These are phyloP conservation scores for Pachycephus smyrnensis DNA, from an alignment of 2,888 invertebrate genomes.

Conservation along the genomic window DNA sequence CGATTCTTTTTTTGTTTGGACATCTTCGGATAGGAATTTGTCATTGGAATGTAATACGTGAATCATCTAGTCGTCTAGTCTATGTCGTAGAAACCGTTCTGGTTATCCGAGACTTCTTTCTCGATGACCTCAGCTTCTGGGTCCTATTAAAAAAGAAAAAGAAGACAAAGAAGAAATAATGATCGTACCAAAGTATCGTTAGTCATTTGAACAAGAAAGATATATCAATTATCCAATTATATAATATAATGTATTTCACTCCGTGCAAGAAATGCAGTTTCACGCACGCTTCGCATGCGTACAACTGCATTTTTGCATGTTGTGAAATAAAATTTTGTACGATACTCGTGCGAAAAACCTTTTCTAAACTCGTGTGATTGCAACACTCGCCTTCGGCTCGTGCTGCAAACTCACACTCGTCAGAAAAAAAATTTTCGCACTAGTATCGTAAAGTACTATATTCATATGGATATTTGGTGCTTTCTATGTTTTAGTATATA, in stretches of 20 bases:
- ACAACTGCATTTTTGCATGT: too few relatives aligned
- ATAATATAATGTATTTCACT: not conserved
- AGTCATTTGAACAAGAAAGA: not conserved
- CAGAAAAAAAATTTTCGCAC: too few relatives aligned
- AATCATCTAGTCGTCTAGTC: not conserved
- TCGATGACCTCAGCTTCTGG: conserved; percentile 14
- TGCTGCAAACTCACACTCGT: too few relatives aligned
- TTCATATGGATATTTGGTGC: not conserved
- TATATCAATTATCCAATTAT: not conserved
- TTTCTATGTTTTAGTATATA: not conserved
- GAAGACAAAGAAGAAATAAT: not conserved
- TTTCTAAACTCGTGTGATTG: too few relatives aligned
- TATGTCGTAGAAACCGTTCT: not conserved
- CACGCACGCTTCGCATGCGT: too few relatives aligned
- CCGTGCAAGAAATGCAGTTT: too few relatives aligned
- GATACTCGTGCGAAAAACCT: too few relatives aligned
- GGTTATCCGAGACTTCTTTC: not conserved
- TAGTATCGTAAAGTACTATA: too few relatives aligned
- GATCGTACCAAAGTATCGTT: conserved; percentile 23
- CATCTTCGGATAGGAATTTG: not conserved
- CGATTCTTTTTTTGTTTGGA: not conserved
- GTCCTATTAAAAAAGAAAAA: conserved; percentile 21
- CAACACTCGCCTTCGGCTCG: too few relatives aligned
- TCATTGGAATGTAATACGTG: not conserved
- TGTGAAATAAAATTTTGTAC: too few relatives aligned